These are phyloP conservation scores for Varanus salvator DNA, from an alignment of 2,113 vertebrate species.

Conservation along the genomic window DNA sequence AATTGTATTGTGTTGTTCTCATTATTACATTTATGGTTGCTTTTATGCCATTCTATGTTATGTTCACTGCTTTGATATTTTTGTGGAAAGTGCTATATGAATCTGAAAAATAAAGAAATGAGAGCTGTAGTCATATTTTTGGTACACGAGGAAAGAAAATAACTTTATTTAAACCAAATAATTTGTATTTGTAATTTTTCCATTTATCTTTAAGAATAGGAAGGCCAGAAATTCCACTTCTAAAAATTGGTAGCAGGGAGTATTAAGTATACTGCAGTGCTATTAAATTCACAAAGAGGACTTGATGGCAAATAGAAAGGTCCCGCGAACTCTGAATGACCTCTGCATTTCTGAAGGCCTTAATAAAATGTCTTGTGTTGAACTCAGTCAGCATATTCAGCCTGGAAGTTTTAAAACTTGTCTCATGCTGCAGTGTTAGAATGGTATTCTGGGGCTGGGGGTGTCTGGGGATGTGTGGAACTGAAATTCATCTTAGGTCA, in stretches of 20 bases:
- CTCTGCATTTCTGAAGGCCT: background rate
- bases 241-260: background rate
- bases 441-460: too few species aligned
- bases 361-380: background rate
- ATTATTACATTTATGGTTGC: too few species aligned
- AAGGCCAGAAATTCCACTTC: background rate
- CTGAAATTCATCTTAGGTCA: too few species aligned
- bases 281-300: background rate
- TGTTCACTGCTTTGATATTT: too few species aligned
- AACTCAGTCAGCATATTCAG: background rate
- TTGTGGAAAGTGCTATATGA: too few species aligned
- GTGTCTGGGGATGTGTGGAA: too few species aligned
- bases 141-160: background rate
- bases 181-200: background rate
- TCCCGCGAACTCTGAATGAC: background rate
- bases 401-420: background rate
- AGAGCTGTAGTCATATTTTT: background rate
- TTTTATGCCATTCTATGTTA: too few species aligned
- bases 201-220: background rate
- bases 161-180: background rate
- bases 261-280: background rate
- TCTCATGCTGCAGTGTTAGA: background rate
- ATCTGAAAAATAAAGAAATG: background rate
- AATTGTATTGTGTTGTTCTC: too few species aligned
- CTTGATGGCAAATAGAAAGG: background rate